Conservation (phyloP, 2,888 invertebrate species). For the Pristionchus exspectatus region DNA sequence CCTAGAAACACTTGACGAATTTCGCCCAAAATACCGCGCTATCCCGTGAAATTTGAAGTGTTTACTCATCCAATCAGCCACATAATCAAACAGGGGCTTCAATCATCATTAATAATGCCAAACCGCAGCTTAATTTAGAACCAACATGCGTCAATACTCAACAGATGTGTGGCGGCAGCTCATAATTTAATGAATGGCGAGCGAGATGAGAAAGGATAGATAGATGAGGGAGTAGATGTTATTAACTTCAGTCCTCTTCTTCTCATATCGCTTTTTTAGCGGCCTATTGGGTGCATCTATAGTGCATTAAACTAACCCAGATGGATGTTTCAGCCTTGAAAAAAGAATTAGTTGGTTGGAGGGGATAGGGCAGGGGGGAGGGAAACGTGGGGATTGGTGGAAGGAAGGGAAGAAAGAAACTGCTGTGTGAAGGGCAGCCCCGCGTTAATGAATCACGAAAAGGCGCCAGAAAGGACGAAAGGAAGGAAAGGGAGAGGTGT, state of each 20-base stretch:
- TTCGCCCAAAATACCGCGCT: neutral
- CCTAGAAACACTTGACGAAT: neutral
- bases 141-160: neutral
- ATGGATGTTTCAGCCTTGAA: neutral
- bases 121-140: neutral
- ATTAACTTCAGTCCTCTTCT: slow-evolving; percentile 16
- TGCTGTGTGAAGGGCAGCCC: neutral
- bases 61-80: neutral
- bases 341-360: neutral
- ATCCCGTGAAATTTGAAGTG: neutral
- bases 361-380: neutral
- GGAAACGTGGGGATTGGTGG: neutral
- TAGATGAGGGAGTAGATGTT: slow-evolving; percentile 29
- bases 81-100: neutral
- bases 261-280: neutral
- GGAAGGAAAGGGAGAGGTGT: neutral
- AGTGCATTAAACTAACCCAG: neutral
- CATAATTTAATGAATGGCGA: neutral
- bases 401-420: slow-evolving; percentile 11
- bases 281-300: neutral
- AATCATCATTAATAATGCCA: neutral
- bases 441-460: slow-evolving; percentile 47
- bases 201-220: neutral
- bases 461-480: slow-evolving; percentile 17
- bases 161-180: neutral